Evolutionary conservation across 2,888 invertebrate species (phyloP).

Genomic region (Tridacna crocea): DNA sequence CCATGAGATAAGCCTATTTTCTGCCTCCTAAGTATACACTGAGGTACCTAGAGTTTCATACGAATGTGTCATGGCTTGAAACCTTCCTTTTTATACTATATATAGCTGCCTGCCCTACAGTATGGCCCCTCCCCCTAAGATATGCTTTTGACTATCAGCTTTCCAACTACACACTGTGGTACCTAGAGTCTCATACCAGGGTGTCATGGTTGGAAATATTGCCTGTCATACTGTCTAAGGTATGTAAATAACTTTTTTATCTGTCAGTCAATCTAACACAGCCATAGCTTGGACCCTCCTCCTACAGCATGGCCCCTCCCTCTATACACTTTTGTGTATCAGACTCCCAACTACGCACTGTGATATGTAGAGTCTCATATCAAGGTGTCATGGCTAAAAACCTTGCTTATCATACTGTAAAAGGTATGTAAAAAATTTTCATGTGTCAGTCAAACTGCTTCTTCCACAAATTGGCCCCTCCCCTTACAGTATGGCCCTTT

Average conservation of each 20-base stretch:
- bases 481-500: slow-evolving; percentile 93
- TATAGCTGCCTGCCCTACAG: too few species aligned
- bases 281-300: too few species aligned
- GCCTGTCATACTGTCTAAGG: slow-evolving; percentile 97
- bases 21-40: slow-evolving; percentile 91
- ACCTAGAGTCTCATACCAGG: slow-evolving; percentile 93
- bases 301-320: too few species aligned
- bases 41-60: slow-evolving; percentile 94
- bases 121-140: slow-evolving; percentile 92
- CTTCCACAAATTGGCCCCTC: too few species aligned
- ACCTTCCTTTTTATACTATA: slow-evolving; percentile 94
- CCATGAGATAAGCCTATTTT: slow-evolving; percentile 88
- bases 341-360: too few species aligned
- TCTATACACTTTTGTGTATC: too few species aligned
- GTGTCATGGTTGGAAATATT: slow-evolving; percentile 97
- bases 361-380: too few species aligned
- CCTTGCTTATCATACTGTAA: too few species aligned
- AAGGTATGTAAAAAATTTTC: too few species aligned
- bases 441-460: too few species aligned
- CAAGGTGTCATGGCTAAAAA: too few species aligned
- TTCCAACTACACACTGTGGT: slow-evolving; percentile 93
- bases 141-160: slow-evolving; percentile 87
- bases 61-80: slow-evolving; percentile 96
- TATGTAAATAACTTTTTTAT: slow-evolving; percentile 80
- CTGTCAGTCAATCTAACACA: neutral